A percentile compares a stretch with the other conserved stretches of the same genome.
Conservation (phyloP, 2,888 invertebrate genomes). For the Smittia aterrima region DNA sequence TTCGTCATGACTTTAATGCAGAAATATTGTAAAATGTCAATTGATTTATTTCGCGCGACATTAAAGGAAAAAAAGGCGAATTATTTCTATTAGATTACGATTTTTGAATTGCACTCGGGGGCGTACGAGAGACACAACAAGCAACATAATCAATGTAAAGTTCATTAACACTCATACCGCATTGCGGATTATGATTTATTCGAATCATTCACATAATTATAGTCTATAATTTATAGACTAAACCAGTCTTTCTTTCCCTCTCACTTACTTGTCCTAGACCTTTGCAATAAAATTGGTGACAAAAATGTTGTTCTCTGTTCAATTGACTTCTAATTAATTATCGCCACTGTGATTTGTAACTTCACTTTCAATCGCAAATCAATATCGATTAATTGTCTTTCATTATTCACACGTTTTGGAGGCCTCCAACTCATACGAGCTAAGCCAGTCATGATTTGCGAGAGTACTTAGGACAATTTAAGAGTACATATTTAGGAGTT, state of each 20-base stretch:
- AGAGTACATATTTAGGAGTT: not conserved
- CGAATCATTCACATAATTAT: not conserved
- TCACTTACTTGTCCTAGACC: not conserved
- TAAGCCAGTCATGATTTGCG: not conserved
- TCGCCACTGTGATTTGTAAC: not conserved
- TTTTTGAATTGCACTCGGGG: not conserved
- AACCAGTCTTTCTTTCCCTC: not conserved
- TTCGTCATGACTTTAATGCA: slow-evolving; percentile 33
- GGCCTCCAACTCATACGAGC: not conserved
- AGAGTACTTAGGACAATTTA: too few species aligned
- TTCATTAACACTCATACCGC: slow-evolving; percentile 31
- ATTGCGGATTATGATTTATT: not conserved
- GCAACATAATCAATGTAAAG: slow-evolving; percentile 17
- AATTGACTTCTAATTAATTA: slow-evolving; percentile 23
- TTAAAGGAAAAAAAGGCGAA: slow-evolving; percentile 3
- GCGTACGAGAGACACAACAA: not conserved
- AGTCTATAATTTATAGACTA: not conserved
- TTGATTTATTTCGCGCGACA: slow-evolving; percentile 37
- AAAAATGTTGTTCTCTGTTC: slow-evolving; percentile 5
- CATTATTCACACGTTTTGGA: not conserved
- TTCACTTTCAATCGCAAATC: not conserved
- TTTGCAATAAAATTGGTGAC: slow-evolving; percentile 9
- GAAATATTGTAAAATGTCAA: slow-evolving; percentile 36
- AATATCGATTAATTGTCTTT: not conserved
- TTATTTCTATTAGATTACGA: not conserved